Evolutionary conservation across 2,888 invertebrate species (phyloP), one percentile per base, ranked within the genome.

Genomic region (Ceratothoa steindachneri): DNA sequence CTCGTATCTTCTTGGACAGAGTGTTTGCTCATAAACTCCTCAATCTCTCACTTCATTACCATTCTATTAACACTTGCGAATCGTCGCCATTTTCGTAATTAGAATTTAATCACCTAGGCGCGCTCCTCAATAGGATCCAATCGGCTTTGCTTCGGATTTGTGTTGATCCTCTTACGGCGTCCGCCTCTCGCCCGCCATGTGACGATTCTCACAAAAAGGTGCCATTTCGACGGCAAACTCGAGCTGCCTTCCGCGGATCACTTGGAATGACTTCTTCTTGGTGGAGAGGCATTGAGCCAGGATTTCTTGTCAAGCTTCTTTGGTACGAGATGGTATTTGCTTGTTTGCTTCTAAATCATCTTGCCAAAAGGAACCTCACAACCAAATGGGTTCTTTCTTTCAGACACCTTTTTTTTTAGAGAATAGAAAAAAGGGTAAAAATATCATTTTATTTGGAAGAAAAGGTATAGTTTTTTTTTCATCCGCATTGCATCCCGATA

Each of bases 91-190:
- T 77, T 77, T 74, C 71, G 74, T 76, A 77, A 77, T 77, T 77
- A 77, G 77, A 77, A 77, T 77, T 77, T 77, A 77, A 77, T 77
- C 77, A 77, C 77, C 74, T 72, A 77, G 77, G 74, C 77, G 77
- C 77, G 74, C 72, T 74, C 74, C 74, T 77, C 74, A 77, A 77
- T 77, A 77, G 77, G 77, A 77, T 77, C 77, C 77, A 77, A 77
- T 77, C 77, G 77, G 77, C 77, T 77, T 77, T 77, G 71, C 73
- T 72, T 67, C 74, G 72, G 74, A 74, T 77, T 77, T 74, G 74
- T 77, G 74, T 74, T 74, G 74, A 77, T 77, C 77, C 77, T 71
- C 77, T 77, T 77, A 70, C n/a, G 69, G 67, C 68, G 69, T 70
- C 70, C 76, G 73, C 71, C 69, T 73, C 75, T 65, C 77, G 77